A percentile compares a stretch with the other conserved stretches of the same genome.
phyloP scores from a whole-genome alignment of 1,140 invertebrate species.

The Leptestheria dahalacensis region DNA sequence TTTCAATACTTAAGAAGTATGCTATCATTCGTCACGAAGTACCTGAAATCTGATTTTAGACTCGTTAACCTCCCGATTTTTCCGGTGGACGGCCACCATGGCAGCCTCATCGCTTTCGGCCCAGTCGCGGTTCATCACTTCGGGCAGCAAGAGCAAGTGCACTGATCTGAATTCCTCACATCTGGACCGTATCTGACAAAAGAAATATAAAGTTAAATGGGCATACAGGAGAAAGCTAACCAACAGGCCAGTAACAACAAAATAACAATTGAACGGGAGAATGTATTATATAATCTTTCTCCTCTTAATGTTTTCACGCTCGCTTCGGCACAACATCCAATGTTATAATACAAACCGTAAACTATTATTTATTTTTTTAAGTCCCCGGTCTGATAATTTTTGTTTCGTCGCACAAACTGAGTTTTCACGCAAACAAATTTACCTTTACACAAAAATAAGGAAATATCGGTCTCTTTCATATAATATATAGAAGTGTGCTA shows the following conservation, averaged over 20 bases:
- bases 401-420: no score
- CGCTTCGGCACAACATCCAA: no score
- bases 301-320: no score
- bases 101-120: conserved; percentile 40
- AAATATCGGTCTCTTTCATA: no score
- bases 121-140: conserved; percentile 40
- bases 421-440: no score
- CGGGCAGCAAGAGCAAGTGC: conserved; percentile 28
- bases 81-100: conserved; percentile 39
- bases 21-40: conserved; percentile 13
- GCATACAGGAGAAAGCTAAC: neutral
- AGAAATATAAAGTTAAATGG: neutral
- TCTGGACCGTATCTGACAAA: conserved; percentile 7
- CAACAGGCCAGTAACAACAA: neutral
- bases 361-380: no score
- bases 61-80: conserved; percentile 38
- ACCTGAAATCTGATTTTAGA: conserved; percentile 43
- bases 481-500: no score
- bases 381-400: no score
- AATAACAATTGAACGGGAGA: neutral
- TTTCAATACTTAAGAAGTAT: no score
- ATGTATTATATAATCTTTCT: no score
- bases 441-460: no score
- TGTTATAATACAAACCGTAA: no score
- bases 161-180: conserved; percentile 1